phyloP scores from a whole-genome alignment of 2,888 invertebrate genomes.

The Eupsilia transversa region DNA sequence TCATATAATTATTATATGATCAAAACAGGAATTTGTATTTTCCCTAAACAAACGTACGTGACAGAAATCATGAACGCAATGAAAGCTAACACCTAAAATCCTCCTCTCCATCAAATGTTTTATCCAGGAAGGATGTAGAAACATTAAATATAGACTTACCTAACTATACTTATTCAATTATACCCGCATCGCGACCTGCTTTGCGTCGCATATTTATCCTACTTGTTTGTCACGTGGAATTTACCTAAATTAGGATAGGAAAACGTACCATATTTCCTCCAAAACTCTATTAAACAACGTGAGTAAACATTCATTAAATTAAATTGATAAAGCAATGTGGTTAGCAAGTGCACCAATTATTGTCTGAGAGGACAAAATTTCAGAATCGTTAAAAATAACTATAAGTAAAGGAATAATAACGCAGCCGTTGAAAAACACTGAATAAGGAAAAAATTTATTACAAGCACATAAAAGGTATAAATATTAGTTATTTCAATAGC shows the following conservation, averaged over 20 bases:
- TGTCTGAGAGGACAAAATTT: slow-evolving; percentile 58
- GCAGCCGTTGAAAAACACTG: slow-evolving; percentile 37
- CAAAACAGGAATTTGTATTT: not conserved
- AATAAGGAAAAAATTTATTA: slow-evolving; percentile 63
- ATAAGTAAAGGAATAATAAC: slow-evolving; percentile 63
- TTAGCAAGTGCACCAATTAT: slow-evolving; percentile 51
- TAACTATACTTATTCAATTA: not conserved
- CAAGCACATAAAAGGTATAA: slow-evolving; percentile 51
- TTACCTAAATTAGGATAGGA: slow-evolving; percentile 37
- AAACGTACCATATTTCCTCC: slow-evolving; percentile 51
- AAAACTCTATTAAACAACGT: slow-evolving; percentile 41
- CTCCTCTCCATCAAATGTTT: too few species aligned
- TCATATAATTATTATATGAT: too few species aligned
- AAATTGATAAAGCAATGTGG: slow-evolving; percentile 64
- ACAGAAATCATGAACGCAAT: not conserved
- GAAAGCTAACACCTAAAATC: not conserved
- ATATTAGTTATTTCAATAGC: slow-evolving; percentile 62
- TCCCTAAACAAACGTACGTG: slow-evolving; percentile 10
- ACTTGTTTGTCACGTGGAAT: slow-evolving; percentile 28
- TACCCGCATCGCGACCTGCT: not conserved
- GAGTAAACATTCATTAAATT: slow-evolving; percentile 60
- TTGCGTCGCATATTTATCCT: not conserved
- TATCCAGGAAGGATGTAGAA: not conserved
- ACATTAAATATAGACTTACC: not conserved
- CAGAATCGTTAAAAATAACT: slow-evolving; percentile 46